phyloP scores from a whole-genome alignment of 2,797 vertebrate genomes.

The Gymnoscopelus microlampas region DNA sequence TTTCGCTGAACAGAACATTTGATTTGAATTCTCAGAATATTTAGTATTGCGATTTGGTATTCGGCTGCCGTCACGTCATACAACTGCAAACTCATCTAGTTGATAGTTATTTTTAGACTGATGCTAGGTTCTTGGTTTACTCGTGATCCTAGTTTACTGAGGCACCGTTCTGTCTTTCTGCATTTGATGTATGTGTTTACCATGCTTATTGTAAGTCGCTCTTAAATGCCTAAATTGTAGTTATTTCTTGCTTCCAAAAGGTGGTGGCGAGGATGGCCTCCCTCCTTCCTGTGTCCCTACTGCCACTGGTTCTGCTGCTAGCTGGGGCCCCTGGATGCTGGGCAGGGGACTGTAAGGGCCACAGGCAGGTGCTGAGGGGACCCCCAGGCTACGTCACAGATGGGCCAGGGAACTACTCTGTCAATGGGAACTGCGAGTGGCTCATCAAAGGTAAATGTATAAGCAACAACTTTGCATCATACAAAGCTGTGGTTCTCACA shows the following conservation, averaged over 20 bases:
- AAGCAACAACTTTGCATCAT: background rate
- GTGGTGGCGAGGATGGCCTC: slow-evolving; percentile 76
- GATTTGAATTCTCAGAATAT: background rate
- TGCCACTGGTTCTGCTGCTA: slow-evolving; percentile 70
- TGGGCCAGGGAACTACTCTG: slow-evolving; percentile 94
- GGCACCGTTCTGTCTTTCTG: too few species aligned
- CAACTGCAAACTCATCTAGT: background rate
- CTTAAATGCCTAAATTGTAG: background rate
- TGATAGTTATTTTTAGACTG: background rate
- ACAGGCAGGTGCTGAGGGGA: slow-evolving; percentile 87
- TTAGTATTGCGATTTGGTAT: background rate
- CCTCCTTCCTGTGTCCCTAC: slow-evolving; percentile 65
- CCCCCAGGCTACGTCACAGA: slow-evolving; percentile 90
- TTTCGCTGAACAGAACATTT: background rate
- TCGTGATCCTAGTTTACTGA: too few species aligned
- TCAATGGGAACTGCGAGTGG: slow-evolving; percentile 97
- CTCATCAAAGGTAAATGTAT: slow-evolving; percentile 88
- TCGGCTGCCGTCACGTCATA: background rate
- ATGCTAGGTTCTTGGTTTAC: too few species aligned
- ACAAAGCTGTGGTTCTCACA: too few species aligned
- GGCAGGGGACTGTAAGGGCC: slow-evolving; percentile 91
- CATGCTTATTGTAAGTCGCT: too few species aligned
- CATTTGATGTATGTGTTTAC: too few species aligned
- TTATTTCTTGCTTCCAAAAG: slow-evolving; percentile 46
- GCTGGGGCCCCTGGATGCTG: slow-evolving; percentile 49